These are phyloP conservation scores for Sylvietta virens DNA, from an alignment of 2,113 vertebrate species.

Conservation along the genomic window DNA sequence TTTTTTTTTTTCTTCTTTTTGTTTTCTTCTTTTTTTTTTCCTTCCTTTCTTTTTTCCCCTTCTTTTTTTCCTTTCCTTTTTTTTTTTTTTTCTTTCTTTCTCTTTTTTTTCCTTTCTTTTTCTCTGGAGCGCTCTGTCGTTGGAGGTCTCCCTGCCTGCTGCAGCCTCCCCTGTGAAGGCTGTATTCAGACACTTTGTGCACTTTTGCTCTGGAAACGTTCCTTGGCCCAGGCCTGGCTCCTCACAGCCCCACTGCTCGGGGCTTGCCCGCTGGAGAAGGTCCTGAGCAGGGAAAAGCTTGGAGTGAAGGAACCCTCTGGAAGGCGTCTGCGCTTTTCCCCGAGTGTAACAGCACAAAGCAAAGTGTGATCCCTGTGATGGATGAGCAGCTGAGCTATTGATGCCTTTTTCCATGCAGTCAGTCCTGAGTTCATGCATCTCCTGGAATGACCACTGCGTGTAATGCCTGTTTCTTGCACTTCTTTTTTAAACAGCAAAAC, in stretches of 20 bases:
- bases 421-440: not conserved
- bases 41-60: not conserved
- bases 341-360: not conserved
- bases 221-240: not conserved
- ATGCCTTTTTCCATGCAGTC: conserved; percentile 22
- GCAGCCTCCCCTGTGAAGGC: not conserved
- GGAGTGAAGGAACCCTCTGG: conserved; percentile 8
- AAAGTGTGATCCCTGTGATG: not conserved
- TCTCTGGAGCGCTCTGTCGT: not conserved
- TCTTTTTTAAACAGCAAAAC: not conserved
- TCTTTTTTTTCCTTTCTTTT: not conserved
- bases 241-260: not conserved
- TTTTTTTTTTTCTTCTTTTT: not conserved
- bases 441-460: not conserved
- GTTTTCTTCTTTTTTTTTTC: not conserved
- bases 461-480: not conserved
- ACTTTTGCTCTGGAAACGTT: not conserved
- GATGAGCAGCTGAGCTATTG: conserved; percentile 18
- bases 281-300: not conserved
- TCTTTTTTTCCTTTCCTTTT: not conserved
- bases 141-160: not conserved
- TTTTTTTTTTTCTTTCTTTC: not conserved
- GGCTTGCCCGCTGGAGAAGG: not conserved
- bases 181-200: not conserved
- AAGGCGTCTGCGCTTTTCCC: not conserved